Conservation (phyloP, 2,888 invertebrate genomes). For the Chirona hameri region DNA sequence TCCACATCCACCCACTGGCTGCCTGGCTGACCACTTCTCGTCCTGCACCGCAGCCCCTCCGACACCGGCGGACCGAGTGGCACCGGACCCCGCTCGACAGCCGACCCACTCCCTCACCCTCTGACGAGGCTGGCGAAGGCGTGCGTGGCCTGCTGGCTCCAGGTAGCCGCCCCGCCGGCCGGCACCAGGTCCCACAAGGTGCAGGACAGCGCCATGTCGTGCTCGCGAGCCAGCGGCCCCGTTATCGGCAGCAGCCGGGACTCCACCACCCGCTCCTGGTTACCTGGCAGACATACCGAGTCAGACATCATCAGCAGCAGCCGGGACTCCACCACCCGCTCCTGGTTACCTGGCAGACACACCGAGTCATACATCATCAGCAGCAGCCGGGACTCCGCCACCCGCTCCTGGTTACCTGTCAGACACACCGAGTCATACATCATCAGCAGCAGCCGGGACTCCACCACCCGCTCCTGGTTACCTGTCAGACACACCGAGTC, state of each 20-base stretch:
- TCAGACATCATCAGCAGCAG: not conserved
- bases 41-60: too few relatives aligned
- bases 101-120: not conserved
- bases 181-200: constrained; percentile 4
- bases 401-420: constrained; percentile 2
- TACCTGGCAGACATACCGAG: too few relatives aligned
- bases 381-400: not conserved
- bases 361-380: too few relatives aligned
- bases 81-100: not conserved
- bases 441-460: not conserved
- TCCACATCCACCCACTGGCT: too few relatives aligned
- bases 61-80: too few relatives aligned
- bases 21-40: too few relatives aligned
- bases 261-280: not conserved
- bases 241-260: not conserved
- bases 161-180: not conserved
- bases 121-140: not conserved
- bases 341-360: too few relatives aligned
- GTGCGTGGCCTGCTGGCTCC: not conserved
- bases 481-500: too few relatives aligned
- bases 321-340: not conserved
- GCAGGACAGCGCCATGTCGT: not conserved
- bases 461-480: not conserved
- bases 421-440: too few relatives aligned
- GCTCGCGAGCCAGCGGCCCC: not conserved